These are phyloP conservation scores for Physella acuta DNA, from an alignment of 1,140 invertebrate species.

Conservation along the genomic window DNA sequence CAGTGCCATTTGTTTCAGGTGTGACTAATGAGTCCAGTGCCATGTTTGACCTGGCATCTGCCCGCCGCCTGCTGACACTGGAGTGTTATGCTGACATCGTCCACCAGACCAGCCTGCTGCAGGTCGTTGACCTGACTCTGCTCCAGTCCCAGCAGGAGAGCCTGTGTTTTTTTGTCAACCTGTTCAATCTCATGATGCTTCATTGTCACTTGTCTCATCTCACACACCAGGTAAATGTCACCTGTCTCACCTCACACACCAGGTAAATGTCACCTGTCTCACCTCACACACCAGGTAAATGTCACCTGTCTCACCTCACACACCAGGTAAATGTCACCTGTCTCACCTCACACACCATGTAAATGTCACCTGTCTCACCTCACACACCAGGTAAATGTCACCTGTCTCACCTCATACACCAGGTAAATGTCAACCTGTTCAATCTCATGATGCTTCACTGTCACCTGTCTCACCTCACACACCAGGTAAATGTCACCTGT, in stretches of 20 bases:
- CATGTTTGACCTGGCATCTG: constrained; percentile 45
- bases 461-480: constrained; percentile 35
- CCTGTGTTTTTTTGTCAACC: constrained; percentile 54
- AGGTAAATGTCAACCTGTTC: constrained; percentile 52
- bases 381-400: too few species aligned
- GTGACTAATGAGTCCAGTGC: constrained; percentile 38
- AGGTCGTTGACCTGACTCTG: constrained; percentile 42
- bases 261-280: neutral
- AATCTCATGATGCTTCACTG: constrained; percentile 55
- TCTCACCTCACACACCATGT: neutral
- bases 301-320: neutral
- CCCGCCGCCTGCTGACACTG: constrained; percentile 35
- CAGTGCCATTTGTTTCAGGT: constrained; percentile 38
- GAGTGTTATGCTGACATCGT: too few species aligned
- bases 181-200: constrained; percentile 53
- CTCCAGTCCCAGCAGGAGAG: constrained; percentile 39
- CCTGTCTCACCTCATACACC: too few species aligned
- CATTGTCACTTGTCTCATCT: constrained; percentile 44
- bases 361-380: neutral
- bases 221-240: constrained; percentile 19
- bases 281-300: neutral
- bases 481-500: constrained; percentile 14
- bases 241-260: neutral
- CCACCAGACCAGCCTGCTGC: too few species aligned
- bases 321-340: neutral